These are phyloP conservation scores for Noctuana brunneofusca DNA, from an alignment of 2,888 invertebrate species.

Conservation along the genomic window DNA sequence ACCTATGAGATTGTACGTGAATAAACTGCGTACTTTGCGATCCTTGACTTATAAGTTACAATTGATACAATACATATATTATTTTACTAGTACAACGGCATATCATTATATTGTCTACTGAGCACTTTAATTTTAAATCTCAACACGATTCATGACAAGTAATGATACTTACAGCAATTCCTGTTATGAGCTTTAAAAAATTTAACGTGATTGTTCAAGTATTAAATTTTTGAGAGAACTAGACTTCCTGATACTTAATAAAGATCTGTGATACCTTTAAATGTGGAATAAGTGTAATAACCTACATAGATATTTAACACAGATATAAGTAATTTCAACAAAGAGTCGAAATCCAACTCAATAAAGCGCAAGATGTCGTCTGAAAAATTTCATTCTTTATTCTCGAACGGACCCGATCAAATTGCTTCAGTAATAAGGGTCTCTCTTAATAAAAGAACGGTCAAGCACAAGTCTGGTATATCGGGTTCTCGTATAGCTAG, in stretches of 20 bases:
- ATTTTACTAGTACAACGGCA: constrained; percentile 58
- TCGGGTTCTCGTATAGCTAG: constrained; percentile 18
- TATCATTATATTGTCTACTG: not conserved
- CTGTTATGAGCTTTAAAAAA: too few relatives aligned
- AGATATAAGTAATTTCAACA: constrained; percentile 48
- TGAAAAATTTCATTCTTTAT: constrained; percentile 65
- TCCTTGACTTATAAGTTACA: constrained; percentile 61
- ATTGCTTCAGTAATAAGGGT: constrained; percentile 71
- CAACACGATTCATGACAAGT: not conserved
- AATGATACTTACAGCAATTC: too few relatives aligned
- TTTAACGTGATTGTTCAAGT: too few relatives aligned
- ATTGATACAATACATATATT: constrained; percentile 72
- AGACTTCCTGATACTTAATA: not conserved
- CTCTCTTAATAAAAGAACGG: constrained; percentile 56
- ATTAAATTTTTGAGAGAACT: too few relatives aligned
- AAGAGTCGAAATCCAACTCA: constrained; percentile 52
- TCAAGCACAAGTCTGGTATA: constrained; percentile 40
- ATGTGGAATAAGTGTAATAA: not conserved
- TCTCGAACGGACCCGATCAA: constrained; percentile 62
- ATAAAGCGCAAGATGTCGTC: constrained; percentile 69
- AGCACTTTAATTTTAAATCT: not conserved
- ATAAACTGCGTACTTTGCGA: constrained; percentile 41
- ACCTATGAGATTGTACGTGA: constrained; percentile 12
- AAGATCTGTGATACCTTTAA: not conserved
- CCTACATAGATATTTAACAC: constrained; percentile 39